Evolutionary conservation across 2,113 vertebrate genomes (phyloP).

Genomic region (Solea solea): DNA sequence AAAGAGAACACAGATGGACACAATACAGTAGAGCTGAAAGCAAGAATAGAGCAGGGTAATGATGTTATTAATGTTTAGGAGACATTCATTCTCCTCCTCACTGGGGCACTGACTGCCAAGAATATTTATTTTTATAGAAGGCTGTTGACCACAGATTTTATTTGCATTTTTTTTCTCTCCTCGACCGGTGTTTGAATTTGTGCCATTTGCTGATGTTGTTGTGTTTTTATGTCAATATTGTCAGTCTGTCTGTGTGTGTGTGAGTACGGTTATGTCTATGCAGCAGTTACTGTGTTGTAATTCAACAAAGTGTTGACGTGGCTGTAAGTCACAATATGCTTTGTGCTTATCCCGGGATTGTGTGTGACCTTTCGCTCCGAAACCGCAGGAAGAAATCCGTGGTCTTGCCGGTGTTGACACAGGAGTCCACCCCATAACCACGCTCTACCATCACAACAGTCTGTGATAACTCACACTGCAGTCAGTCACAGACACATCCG

Average conservation of each 20-base stretch:
- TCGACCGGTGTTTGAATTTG: background rate
- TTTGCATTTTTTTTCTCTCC: constrained; percentile 5
- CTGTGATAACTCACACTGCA: constrained; percentile 77
- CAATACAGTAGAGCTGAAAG: constrained; percentile 3
- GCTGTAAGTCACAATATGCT: background rate
- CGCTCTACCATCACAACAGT: constrained; percentile 65
- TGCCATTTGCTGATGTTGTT: background rate
- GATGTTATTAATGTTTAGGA: constrained; percentile 6
- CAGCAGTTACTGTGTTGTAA: background rate
- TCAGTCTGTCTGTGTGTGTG: background rate
- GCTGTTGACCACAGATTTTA: constrained; percentile 6
- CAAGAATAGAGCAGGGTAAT: constrained; percentile 12
- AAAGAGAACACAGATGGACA: constrained; percentile 35
- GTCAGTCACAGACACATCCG: constrained; percentile 74
- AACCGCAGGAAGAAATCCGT: constrained; percentile 44
- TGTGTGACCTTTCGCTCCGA: constrained; percentile 61
- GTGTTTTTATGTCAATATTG: background rate
- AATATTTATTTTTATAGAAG: constrained; percentile 2
- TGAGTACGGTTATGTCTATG: background rate
- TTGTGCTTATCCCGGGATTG: background rate
- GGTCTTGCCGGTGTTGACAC: constrained; percentile 67
- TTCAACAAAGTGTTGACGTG: background rate
- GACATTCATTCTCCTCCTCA: constrained; percentile 21
- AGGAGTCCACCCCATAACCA: constrained; percentile 62
- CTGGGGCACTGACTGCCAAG: background rate